Evolutionary conservation across 1,140 invertebrate species (phyloP).

Genomic region (Apis laboriosa): DNA sequence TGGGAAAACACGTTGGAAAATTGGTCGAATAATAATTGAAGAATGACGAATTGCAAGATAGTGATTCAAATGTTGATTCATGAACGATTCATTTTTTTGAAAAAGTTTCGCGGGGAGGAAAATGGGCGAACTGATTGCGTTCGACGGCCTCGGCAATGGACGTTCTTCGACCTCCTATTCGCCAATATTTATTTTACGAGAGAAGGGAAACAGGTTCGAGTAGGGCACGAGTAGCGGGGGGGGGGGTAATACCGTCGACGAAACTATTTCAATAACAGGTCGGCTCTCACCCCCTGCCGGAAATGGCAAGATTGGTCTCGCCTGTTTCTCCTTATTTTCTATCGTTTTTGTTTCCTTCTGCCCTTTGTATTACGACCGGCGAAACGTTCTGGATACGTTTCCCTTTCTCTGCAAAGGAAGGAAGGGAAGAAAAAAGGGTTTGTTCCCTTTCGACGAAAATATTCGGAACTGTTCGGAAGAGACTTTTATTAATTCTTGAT

Average conservation of each 20-base stretch:
- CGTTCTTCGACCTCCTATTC: constrained; percentile 2
- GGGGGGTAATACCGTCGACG: constrained; percentile 32
- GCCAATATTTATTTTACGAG: constrained; percentile 29
- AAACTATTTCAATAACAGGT: constrained; percentile 61
- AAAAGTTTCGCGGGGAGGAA: constrained; percentile 29
- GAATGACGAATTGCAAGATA: too few species aligned
- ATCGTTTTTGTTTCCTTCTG: constrained; percentile 1
- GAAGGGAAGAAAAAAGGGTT: not conserved
- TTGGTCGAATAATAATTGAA: not conserved
- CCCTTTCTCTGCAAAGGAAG: not conserved
- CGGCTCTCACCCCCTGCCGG: not conserved
- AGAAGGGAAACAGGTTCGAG: not conserved
- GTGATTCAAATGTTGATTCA: too few species aligned
- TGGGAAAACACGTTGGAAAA: not conserved
- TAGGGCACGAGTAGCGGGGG: too few species aligned
- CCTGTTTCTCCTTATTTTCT: constrained; percentile 1
- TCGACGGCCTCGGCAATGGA: not conserved
- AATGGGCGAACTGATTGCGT: constrained; percentile 1
- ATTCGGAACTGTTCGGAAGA: not conserved
- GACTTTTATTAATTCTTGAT: not conserved
- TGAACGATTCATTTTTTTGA: too few species aligned
- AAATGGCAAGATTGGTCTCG: not conserved
- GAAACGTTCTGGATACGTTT: not conserved
- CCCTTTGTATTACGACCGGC: not conserved
- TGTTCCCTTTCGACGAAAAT: not conserved